Evolutionary conservation across 2,888 invertebrate genomes (phyloP), one percentile per base, ranked within the genome.

Genomic region (Phaonia tiefii): DNA sequence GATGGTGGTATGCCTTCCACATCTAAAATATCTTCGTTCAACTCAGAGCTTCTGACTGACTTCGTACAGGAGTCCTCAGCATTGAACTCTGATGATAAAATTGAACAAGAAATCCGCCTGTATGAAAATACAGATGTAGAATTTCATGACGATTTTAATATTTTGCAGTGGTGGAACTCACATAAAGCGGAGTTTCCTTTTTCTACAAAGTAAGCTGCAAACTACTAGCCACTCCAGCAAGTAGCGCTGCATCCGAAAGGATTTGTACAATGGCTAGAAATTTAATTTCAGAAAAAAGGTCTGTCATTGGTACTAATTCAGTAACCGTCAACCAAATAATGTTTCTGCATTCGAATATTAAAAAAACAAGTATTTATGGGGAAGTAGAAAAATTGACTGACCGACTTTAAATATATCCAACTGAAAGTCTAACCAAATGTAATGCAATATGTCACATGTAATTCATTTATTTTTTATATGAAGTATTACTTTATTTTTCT

Each of bases 121-220:
- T 77, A 80, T 65, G 58, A 65, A 49, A 67, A 54, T 54, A 75
- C 56, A 2, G 42, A 77, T 39, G 74, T 77, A 1, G 20, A 20
- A 10, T 69, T 72, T 69, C 26, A 70, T 66, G 71, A 76, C 37
- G 75, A 72, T 42, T 80, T 80, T 31, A 3, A 80, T 70, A 5
- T 70, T 15, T 46, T 75, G 13, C 15, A 75, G 11, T 75, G 75
- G 67, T 67, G 46, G 75, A 11, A 63, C 37, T 31, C 37, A 37
- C 63, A 63, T 11, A 31, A 63, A 37, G 31, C 11, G 17, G 60
- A 69, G 17, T 75, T 70, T 69, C 65, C 4, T 25, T 65, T 10
- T 26, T 76, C 17, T 58, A 51, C 17, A 76, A 76, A 44, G 13
- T 70, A 13, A 70, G 70, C 20, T 65, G 51, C 8, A 60, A 70